Base-by-base conservation (phyloP, 2,113 vertebrate species). In the Tyto alba region DNA sequence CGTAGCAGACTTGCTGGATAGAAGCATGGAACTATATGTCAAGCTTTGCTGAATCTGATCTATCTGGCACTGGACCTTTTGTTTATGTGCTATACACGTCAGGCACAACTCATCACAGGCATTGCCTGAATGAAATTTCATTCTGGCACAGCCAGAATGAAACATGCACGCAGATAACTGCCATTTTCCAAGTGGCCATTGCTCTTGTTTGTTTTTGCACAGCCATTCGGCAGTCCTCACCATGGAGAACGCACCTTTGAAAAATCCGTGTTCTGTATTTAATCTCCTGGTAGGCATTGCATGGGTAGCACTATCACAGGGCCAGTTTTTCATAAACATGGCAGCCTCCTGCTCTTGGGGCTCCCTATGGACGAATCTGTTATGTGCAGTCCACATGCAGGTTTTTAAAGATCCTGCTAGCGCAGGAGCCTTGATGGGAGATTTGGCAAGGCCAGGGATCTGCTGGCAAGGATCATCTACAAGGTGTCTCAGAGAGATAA, bases 131-230 rank as follows among this genome's bases (percentile, higher is more conserved):
- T n/a, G n/a, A n/a, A n/a, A n/a, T n/a, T n/a, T n/a, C n/a, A n/a
- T n/a, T n/a, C n/a, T n/a, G n/a, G n/a, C n/a, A 13, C 0, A 0
- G 30, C 47, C 38, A 59, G 4, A 52, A 36, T 3, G 8, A n/a
- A n/a, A 50, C 3, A 2, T 13, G 5, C 10, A 45, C 1, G 2
- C 0, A 0, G 26, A 21, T 8, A 52, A 18, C 10, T 11, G 50
- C 18, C 7, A 11, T 56, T 82, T 78, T 36, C 16, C 53, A 73
- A 17, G 41, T 32, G 6, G n/a, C 13, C 16, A 1, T 40, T 52
- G 16, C 48, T 38, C 5, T 32, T 23, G 57, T 36, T 56, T 20
- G 0, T 13, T 82, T 82, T 83, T 88, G 32, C 50, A 45, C 38
- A 50, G 48, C 15, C 50, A 6, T 76, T 82, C 68, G 40, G 25